Conservation (phyloP, 2,797 vertebrate species). For the Cheirogaleus major region DNA sequence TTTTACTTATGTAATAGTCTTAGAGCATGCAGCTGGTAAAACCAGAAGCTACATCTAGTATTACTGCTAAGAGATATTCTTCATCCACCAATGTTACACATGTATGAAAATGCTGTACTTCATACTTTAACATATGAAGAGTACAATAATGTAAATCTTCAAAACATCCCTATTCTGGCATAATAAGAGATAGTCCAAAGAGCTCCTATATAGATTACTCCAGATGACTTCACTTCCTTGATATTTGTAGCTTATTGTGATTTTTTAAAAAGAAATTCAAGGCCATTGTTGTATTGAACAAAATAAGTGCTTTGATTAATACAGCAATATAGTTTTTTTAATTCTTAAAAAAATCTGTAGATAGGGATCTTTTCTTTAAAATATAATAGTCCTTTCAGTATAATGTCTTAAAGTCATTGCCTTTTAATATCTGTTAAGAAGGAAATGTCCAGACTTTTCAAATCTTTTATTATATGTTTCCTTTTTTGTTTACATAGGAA, state of each 20-base stretch:
- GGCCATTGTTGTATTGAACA: not conserved
- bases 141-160: not conserved
- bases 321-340: not conserved
- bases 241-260: not conserved
- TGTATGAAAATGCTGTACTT: not conserved
- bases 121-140: not conserved
- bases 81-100: not conserved
- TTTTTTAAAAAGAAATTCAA: not conserved
- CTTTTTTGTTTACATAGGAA: not conserved
- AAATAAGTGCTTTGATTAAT: not conserved
- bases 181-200: not conserved
- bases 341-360: not conserved
- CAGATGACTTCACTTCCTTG: not conserved
- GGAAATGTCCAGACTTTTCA: not conserved
- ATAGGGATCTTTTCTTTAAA: not conserved
- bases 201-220: not conserved
- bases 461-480: not conserved
- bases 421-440: not conserved
- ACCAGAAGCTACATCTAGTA: not conserved
- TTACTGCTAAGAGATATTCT: not conserved
- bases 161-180: not conserved
- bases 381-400: not conserved
- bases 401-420: not conserved
- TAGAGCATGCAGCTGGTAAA: not conserved
- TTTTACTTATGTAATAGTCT: not conserved